Evolutionary conservation across 2,888 invertebrate species (phyloP).

Genomic region (Girardia tigrina): DNA sequence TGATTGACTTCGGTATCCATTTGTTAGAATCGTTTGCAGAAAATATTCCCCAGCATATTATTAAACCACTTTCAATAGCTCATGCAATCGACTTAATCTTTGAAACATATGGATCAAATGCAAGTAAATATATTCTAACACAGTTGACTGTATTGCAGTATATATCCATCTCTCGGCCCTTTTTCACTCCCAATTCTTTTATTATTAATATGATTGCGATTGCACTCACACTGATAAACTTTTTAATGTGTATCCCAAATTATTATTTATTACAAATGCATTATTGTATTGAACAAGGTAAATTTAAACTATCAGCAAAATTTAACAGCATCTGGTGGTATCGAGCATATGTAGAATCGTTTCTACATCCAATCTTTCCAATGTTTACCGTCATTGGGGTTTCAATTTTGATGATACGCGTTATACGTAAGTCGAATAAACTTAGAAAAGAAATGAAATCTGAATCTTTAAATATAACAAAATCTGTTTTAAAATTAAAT

Average conservation of each 20-base stretch:
- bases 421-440: slow-evolving; percentile 27
- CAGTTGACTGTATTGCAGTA: slow-evolving; percentile 21
- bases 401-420: not conserved
- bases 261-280: not conserved
- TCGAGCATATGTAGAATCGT: slow-evolving; percentile 32
- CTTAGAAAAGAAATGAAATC: slow-evolving; percentile 25
- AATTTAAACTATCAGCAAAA: not conserved
- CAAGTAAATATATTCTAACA: slow-evolving; percentile 30
- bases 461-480: slow-evolving; percentile 24
- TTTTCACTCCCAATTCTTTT: not conserved
- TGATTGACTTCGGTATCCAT: slow-evolving; percentile 32
- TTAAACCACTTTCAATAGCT: slow-evolving; percentile 13
- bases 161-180: slow-evolving; percentile 25
- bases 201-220: slow-evolving; percentile 13
- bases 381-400: not conserved
- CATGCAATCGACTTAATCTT: slow-evolving; percentile 27
- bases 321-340: not conserved
- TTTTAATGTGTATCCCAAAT: slow-evolving; percentile 27
- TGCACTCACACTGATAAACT: not conserved
- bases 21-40: slow-evolving; percentile 30
- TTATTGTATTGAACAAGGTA: not conserved
- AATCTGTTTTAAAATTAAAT: slow-evolving; percentile 30
- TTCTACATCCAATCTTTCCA: slow-evolving; percentile 32
- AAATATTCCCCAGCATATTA: slow-evolving; percentile 24
- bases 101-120: slow-evolving; percentile 31